phyloP scores from a whole-genome alignment of 1,140 invertebrate genomes.

The Sarcophaga bullata region DNA sequence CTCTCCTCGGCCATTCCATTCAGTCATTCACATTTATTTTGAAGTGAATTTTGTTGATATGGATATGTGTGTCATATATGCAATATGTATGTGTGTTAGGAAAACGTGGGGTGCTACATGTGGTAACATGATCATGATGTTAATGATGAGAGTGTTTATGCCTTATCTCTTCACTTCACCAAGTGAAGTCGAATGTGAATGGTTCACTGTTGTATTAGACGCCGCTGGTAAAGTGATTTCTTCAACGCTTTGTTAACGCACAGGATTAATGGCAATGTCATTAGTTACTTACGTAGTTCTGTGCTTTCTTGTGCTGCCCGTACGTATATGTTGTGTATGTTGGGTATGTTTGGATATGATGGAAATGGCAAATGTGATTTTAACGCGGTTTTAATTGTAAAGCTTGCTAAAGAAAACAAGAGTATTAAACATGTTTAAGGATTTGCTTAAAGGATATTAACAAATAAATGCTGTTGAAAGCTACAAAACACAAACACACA shows the following conservation, averaged over 20 bases:
- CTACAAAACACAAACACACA: neutral
- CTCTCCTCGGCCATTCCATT: neutral
- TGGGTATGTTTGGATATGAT: neutral
- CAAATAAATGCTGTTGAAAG: constrained; percentile 40
- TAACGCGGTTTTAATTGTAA: constrained; percentile 64
- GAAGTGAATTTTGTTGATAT: constrained; percentile 4
- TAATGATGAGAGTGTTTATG: constrained; percentile 49
- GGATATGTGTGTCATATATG: too few relatives aligned
- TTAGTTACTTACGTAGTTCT: constrained; percentile 48
- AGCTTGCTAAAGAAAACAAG: neutral
- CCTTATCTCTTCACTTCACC: neutral
- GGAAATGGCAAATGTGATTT: constrained; percentile 60
- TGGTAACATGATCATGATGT: neutral
- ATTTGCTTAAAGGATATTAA: constrained; percentile 34
- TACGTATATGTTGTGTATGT: neutral
- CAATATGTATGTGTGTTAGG: constrained; percentile 4
- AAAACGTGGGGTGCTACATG: neutral
- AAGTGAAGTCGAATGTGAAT: constrained; percentile 12
- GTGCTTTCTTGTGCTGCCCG: neutral
- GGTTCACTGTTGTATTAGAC: constrained; percentile 44
- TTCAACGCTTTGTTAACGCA: constrained; percentile 65
- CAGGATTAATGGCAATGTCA: constrained; percentile 63
- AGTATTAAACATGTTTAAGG: constrained; percentile 23
- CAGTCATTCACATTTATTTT: neutral
- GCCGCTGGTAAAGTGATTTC: constrained; percentile 65